A percentile compares a stretch with the other conserved stretches of the same genome.
Evolutionary conservation across 2,797 vertebrate genomes (phyloP).

Genomic region (Lepus oiostolus): DNA sequence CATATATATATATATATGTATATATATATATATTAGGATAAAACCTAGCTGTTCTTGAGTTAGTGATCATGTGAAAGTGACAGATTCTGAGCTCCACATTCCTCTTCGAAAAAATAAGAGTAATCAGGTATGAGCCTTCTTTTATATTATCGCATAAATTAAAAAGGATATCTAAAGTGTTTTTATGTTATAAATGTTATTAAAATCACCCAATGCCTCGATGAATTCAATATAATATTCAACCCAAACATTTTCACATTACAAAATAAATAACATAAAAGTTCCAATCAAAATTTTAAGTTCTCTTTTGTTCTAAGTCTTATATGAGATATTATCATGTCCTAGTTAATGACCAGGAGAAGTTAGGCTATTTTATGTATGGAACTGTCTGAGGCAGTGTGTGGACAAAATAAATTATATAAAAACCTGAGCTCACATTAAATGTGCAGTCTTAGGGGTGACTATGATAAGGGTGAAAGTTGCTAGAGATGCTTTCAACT

Average conservation of each 20-base stretch:
- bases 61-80: not conserved
- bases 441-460: not conserved
- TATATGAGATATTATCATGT: not conserved
- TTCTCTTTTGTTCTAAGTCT: not conserved
- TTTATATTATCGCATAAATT: not conserved
- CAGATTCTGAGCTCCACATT: not conserved
- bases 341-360: not conserved
- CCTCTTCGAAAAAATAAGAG: not conserved
- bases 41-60: not conserved
- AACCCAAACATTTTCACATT: not conserved
- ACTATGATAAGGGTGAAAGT: not conserved
- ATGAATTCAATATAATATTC: not conserved
- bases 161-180: not conserved
- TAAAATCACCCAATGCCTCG: not conserved
- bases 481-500: not conserved
- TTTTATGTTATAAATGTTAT: slow-evolving; percentile 31
- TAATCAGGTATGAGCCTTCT: not conserved
- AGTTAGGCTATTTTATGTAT: not conserved
- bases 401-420: not conserved
- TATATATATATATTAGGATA: not conserved
- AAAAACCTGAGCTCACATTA: not conserved
- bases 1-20: no score
- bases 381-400: not conserved
- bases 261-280: not conserved
- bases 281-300: not conserved